Evolutionary conservation across 2,113 vertebrate genomes (phyloP).

Genomic region (Erpornis zantholeuca): DNA sequence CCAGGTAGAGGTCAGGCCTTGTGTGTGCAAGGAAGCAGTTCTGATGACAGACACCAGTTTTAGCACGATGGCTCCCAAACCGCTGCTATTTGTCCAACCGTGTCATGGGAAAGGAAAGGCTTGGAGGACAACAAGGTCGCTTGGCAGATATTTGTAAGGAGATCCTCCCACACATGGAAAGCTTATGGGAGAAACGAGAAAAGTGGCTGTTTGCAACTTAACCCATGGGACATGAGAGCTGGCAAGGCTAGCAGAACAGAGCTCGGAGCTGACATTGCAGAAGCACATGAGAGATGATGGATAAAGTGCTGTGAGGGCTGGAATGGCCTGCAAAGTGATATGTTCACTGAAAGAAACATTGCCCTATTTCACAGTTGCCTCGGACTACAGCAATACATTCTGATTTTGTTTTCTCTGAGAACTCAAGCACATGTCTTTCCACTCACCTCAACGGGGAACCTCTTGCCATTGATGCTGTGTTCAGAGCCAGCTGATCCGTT

Average conservation of each 20-base stretch:
- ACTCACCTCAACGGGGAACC: constrained; percentile 94
- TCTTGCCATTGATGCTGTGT: constrained; percentile 89
- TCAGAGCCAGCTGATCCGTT: constrained; percentile 92
- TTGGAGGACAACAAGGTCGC: neutral
- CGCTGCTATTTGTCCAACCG: neutral
- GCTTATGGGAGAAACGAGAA: constrained; percentile 3
- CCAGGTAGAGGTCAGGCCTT: neutral
- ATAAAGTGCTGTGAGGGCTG: neutral
- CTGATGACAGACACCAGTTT: rapidly evolving
- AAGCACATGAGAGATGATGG: constrained; percentile 28
- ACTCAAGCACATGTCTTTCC: neutral
- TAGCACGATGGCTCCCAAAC: neutral
- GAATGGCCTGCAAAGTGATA: constrained; percentile 10
- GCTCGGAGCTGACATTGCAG: neutral
- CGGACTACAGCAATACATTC: neutral
- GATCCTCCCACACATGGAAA: constrained; percentile 21
- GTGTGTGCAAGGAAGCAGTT: neutral
- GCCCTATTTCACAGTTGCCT: neutral
- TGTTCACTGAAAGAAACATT: neutral
- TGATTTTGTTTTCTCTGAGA: neutral
- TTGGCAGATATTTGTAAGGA: neutral
- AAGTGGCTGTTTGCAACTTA: constrained; percentile 29
- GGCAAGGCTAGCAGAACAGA: neutral
- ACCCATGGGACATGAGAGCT: neutral
- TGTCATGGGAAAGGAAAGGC: neutral